phyloP scores from a whole-genome alignment of 2,113 vertebrate genomes.

The Bubalus kerabau region DNA sequence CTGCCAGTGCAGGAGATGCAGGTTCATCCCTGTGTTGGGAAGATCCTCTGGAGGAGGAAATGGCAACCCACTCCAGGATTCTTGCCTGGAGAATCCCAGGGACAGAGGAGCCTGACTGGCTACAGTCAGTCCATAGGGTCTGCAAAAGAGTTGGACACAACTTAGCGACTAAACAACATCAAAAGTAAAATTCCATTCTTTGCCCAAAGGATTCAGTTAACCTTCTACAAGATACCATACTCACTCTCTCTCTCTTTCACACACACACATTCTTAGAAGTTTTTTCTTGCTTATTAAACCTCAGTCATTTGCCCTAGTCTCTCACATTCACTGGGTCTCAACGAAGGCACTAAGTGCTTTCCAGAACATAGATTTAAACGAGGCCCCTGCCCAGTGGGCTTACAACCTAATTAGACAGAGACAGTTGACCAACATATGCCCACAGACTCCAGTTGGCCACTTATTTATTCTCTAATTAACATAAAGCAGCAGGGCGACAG shows the following conservation, averaged over 20 bases:
- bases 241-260: neutral
- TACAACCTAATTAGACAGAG: conserved; percentile 72
- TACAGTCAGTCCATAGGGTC: neutral
- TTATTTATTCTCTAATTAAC: conserved; percentile 71
- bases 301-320: neutral
- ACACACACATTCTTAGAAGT: neutral
- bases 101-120: neutral
- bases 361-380: conserved; percentile 61
- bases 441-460: conserved; percentile 60
- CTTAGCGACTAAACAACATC: neutral
- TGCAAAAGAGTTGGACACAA: neutral
- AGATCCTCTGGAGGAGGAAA: neutral
- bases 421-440: conserved; percentile 71
- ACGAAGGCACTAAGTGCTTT: conserved; percentile 34
- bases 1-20: neutral
- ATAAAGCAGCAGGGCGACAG: conserved; percentile 48
- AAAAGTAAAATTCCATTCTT: neutral
- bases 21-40: neutral
- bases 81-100: neutral
- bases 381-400: conserved; percentile 58
- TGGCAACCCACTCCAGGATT: neutral
- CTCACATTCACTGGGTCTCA: neutral
- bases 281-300: conserved; percentile 13
- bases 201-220: neutral
- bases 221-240: neutral